phyloP scores from a whole-genome alignment of 1,140 invertebrate genomes.

The Drosophila rhopaloa region DNA sequence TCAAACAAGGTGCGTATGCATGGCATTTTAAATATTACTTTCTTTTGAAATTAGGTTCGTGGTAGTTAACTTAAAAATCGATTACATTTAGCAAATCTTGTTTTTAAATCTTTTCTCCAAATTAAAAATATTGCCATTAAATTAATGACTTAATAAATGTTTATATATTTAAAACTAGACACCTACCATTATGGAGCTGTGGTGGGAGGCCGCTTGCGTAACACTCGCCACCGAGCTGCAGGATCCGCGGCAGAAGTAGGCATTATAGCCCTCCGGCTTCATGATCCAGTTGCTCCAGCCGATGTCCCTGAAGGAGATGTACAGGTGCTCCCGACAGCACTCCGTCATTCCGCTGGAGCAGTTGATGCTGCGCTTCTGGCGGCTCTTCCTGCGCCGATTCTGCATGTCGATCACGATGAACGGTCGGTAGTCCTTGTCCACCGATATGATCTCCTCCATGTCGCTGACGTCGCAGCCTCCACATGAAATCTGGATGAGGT shows the following conservation, averaged over 20 bases:
- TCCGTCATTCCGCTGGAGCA: constrained; percentile 89
- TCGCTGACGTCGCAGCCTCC: constrained; percentile 88
- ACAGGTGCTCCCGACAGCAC: constrained; percentile 93
- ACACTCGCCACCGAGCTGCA: constrained; percentile 89
- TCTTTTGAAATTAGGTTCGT: no score
- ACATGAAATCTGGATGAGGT: constrained; percentile 90
- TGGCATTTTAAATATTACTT: no score
- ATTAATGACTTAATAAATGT: no score
- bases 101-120: no score
- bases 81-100: no score
- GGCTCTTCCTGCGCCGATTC: constrained; percentile 85
- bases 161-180: neutral
- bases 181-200: constrained; percentile 90
- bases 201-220: constrained; percentile 87
- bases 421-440: constrained; percentile 88
- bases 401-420: constrained; percentile 91
- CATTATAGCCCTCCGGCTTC: constrained; percentile 91
- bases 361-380: constrained; percentile 88
- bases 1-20: no score
- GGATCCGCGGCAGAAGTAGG: constrained; percentile 93
- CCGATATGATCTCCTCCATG: constrained; percentile 85
- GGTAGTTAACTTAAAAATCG: no score
- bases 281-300: constrained; percentile 96
- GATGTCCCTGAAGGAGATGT: constrained; percentile 92
- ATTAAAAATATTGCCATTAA: no score